Conservation (phyloP, 2,797 vertebrate species). For the Microctenopoma steveboyesi region DNA sequence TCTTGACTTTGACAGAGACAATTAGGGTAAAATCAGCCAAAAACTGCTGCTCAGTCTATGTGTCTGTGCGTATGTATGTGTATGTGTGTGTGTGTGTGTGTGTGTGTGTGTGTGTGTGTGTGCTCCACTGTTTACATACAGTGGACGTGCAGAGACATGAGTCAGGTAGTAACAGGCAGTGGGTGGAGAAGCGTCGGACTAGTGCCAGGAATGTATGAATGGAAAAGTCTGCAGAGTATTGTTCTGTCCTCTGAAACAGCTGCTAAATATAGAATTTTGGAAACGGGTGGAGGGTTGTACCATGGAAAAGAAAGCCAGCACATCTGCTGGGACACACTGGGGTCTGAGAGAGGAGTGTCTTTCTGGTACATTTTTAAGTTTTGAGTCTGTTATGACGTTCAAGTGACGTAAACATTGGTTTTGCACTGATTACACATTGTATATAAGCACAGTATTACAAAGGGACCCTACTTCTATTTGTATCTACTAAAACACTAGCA, state of each 20-base stretch:
- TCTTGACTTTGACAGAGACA: not conserved
- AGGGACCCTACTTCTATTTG: no score
- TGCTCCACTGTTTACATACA: constrained; percentile 54
- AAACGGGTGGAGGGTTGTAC: constrained; percentile 51
- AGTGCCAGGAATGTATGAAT: constrained; percentile 75
- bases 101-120: constrained; percentile 11
- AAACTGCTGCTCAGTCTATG: not conserved
- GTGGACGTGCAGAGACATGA: constrained; percentile 58
- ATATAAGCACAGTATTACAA: no score
- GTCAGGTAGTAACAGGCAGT: constrained; percentile 69
- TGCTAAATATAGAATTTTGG: constrained; percentile 79
- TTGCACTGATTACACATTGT: no score
- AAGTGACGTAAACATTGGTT: not conserved
- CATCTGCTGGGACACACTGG: constrained; percentile 54
- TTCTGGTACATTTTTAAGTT: not conserved
- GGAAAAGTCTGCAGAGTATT: constrained; percentile 64
- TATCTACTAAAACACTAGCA: no score
- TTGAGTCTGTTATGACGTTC: not conserved
- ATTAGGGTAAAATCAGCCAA: not conserved
- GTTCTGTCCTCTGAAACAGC: constrained; percentile 67
- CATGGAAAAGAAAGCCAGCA: constrained; percentile 60
- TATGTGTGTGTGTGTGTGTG: constrained; percentile 7
- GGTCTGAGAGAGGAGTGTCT: constrained; percentile 37
- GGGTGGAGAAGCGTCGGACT: constrained; percentile 61
- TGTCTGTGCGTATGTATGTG: not conserved